Percentiles rank a stretch among this genome's conserved stretches.
Conservation (phyloP, 2,797 vertebrate species). For the Pseudomugil gertrudae region DNA sequence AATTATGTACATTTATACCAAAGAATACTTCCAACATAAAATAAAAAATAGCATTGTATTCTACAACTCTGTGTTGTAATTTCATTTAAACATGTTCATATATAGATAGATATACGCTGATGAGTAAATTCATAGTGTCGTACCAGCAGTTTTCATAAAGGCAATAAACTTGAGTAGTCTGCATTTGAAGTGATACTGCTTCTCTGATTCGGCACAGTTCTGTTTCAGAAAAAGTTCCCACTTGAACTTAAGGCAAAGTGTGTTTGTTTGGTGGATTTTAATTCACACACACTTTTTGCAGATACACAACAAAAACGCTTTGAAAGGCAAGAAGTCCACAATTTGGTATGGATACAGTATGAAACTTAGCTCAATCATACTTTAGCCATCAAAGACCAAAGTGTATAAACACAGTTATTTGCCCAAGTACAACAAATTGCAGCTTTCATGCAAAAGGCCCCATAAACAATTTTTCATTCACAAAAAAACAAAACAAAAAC, state of each 20-base stretch:
- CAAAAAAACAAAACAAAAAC: constrained; percentile 69
- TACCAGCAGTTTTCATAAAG: constrained; percentile 86
- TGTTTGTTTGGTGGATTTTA: constrained; percentile 88
- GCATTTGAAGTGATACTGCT: constrained; percentile 85
- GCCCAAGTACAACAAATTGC: constrained; percentile 85
- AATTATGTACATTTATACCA: constrained; percentile 88
- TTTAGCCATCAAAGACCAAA: constrained; percentile 74
- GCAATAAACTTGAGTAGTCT: constrained; percentile 85
- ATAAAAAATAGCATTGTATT: constrained; percentile 86
- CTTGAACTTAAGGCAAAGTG: constrained; percentile 88
- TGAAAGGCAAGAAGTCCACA: constrained; percentile 84
- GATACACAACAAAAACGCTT: constrained; percentile 83
- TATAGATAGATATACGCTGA: constrained; percentile 87
- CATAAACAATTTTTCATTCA: constrained; percentile 84
- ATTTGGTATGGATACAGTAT: constrained; percentile 87
- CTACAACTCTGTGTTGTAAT: constrained; percentile 84
- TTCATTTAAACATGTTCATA: constrained; percentile 85
- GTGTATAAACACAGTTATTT: constrained; percentile 84
- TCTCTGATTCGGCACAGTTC: constrained; percentile 87
- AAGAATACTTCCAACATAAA: constrained; percentile 86
- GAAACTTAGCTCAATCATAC: constrained; percentile 80
- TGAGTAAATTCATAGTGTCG: constrained; percentile 85
- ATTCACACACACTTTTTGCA: constrained; percentile 88
- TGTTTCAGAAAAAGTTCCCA: constrained; percentile 84
- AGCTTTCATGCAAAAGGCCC: constrained; percentile 89